Conservation (phyloP, 2,888 invertebrate species). For the Zaprionus obscuricornis region DNA sequence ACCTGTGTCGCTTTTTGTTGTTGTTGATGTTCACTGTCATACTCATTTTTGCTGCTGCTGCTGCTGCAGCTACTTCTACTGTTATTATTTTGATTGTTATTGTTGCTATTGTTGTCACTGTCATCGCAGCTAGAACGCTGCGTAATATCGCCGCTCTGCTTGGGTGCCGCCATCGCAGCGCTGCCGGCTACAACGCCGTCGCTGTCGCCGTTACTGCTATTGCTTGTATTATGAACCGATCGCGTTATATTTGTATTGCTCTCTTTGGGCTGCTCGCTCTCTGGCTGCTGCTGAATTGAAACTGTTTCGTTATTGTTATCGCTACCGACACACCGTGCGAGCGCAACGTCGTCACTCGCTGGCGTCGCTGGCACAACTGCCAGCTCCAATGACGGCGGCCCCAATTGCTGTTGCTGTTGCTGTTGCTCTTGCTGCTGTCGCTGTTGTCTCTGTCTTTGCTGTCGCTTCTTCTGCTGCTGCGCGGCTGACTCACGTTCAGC, state of each 20-base stretch:
- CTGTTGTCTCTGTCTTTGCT: background rate
- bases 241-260: constrained; percentile 23
- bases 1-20: constrained; percentile 39
- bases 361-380: constrained; percentile 58
- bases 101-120: constrained; percentile 41
- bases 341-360: constrained; percentile 62
- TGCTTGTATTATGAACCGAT: constrained; percentile 27
- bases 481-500: constrained; percentile 1
- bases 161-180: constrained; percentile 52
- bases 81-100: constrained; percentile 17
- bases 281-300: constrained; percentile 7
- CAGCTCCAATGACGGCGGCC: constrained; percentile 30
- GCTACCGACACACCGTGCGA: constrained; percentile 39
- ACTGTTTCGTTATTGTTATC: constrained; percentile 14
- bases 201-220: constrained; percentile 1
- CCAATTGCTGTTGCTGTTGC: constrained; percentile 33
- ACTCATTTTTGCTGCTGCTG: constrained; percentile 17
- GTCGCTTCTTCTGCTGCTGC: background rate
- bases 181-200: constrained; percentile 26
- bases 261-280: constrained; percentile 15
- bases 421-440: constrained; percentile 20
- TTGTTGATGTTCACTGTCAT: constrained; percentile 39
- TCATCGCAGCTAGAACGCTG: constrained; percentile 40
- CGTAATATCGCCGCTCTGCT: constrained; percentile 43
- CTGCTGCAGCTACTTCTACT: constrained; percentile 16